Percentiles rank a stretch among this genome's conserved stretches.
These are phyloP conservation scores for Bungarus multicinctus DNA, from an alignment of 2,113 vertebrate genomes.

Conservation along the genomic window DNA sequence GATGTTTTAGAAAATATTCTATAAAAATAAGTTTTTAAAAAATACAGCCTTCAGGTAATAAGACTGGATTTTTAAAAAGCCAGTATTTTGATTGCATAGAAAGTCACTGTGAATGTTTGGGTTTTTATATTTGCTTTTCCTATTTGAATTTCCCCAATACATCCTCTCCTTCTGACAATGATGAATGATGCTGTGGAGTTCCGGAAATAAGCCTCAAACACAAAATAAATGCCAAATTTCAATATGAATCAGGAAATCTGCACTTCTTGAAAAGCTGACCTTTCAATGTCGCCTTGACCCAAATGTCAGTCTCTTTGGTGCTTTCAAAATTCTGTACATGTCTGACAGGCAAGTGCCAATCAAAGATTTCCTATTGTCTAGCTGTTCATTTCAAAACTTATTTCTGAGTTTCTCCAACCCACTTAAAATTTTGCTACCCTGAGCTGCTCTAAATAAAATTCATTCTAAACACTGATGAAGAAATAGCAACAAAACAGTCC, in stretches of 20 bases:
- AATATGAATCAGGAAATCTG: neutral
- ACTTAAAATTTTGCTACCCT: neutral
- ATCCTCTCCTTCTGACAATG: neutral
- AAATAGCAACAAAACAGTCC: neutral
- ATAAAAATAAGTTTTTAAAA: neutral
- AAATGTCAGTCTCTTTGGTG: constrained; percentile 4
- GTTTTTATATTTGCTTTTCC: neutral
- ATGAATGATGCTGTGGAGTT: constrained; percentile 1
- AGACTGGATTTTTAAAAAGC: neutral
- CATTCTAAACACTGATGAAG: neutral
- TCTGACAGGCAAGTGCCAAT: constrained; percentile 3
- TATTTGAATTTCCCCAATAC: neutral
- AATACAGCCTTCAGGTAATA: neutral
- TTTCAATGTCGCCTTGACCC: constrained; percentile 1
- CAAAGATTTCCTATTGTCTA: neutral
- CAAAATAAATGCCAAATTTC: constrained; percentile 11
- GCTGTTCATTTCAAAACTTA: neutral
- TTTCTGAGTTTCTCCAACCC: neutral
- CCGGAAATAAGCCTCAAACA: neutral
- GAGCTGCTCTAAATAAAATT: neutral
- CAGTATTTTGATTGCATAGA: neutral
- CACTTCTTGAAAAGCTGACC: constrained; percentile 10
- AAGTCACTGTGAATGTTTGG: no score
- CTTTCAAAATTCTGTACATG: neutral
- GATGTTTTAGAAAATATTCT: neutral